These are phyloP conservation scores for Astreopora myriophthalma DNA, from an alignment of 64 coral and sea anemone genomes.

Conservation along the genomic window DNA sequence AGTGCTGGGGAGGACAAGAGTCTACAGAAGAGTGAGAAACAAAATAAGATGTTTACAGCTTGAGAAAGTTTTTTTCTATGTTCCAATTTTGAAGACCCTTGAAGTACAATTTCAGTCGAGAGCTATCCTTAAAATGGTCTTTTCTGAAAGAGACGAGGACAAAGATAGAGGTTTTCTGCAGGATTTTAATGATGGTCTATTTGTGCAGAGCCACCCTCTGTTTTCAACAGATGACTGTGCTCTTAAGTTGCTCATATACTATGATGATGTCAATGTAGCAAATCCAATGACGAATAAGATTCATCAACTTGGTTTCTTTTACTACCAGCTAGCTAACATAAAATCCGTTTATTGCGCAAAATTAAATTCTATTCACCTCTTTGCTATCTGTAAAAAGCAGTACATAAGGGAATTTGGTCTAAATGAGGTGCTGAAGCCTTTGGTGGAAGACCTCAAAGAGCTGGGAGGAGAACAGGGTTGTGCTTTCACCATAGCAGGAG, in stretches of 20 bases:
- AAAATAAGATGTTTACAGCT: constrained; percentile 39
- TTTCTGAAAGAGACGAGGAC: neutral
- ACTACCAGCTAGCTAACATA: neutral
- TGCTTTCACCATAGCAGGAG: neutral
- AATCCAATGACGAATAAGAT: constrained; percentile 2
- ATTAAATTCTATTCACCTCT: neutral
- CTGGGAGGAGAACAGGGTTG: neutral
- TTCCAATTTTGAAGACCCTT: constrained; percentile 34
- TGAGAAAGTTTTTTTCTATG: constrained; percentile 51
- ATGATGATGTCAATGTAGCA: neutral
- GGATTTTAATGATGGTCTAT: constrained; percentile 35
- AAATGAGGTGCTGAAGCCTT: neutral
- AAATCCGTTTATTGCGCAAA: neutral
- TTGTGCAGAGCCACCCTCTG: neutral
- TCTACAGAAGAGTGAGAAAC: neutral
- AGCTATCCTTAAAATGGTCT: constrained; percentile 17
- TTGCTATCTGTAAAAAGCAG: neutral
- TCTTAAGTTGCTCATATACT: neutral
- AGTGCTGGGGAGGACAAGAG: neutral
- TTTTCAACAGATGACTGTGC: neutral
- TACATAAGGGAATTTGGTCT: neutral
- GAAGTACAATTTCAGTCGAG: constrained; percentile 23
- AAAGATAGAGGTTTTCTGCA: neutral
- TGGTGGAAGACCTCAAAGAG: neutral
- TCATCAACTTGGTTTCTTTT: neutral